A percentile compares a stretch with the other conserved stretches of the same genome.
These are phyloP conservation scores for Aphidius colemani DNA, from an alignment of 2,888 invertebrate species.

Conservation along the genomic window DNA sequence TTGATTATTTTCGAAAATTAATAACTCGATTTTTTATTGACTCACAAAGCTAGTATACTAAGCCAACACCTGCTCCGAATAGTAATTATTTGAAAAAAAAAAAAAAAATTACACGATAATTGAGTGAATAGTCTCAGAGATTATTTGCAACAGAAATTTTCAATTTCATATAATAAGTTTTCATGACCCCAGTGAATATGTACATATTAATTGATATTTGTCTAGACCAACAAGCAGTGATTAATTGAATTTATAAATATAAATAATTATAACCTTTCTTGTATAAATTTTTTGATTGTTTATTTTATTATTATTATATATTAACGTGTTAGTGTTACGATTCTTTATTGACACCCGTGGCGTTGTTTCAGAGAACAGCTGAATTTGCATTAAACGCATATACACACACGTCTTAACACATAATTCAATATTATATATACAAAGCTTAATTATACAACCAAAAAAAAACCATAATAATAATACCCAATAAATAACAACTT, in stretches of 20 bases:
- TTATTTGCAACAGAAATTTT: constrained; percentile 14
- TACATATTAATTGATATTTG: neutral
- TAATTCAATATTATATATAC: constrained; percentile 12
- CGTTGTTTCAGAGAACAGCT: constrained; percentile 20
- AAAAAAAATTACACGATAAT: neutral
- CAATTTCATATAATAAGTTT: constrained; percentile 27
- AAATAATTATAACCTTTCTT: neutral
- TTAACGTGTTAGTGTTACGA: neutral
- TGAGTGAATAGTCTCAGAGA: neutral
- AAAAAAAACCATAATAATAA: neutral
- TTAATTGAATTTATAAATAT: neutral
- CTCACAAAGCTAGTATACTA: too few species aligned
- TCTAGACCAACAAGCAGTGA: neutral
- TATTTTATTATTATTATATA: neutral
- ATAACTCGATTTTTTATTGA: neutral
- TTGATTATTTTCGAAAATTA: neutral
- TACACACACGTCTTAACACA: neutral
- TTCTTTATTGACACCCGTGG: constrained; percentile 19
- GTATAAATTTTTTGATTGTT: neutral
- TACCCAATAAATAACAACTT: too few species aligned
- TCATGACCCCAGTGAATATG: constrained; percentile 10
- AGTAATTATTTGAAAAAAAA: neutral
- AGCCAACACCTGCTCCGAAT: too few species aligned
- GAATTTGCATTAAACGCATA: constrained; percentile 13
- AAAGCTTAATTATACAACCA: constrained; percentile 1